A percentile compares a stretch with the other conserved stretches of the same genome.
Evolutionary conservation across 1,140 invertebrate genomes (phyloP).

Genomic region (Eurosta solidaginis): DNA sequence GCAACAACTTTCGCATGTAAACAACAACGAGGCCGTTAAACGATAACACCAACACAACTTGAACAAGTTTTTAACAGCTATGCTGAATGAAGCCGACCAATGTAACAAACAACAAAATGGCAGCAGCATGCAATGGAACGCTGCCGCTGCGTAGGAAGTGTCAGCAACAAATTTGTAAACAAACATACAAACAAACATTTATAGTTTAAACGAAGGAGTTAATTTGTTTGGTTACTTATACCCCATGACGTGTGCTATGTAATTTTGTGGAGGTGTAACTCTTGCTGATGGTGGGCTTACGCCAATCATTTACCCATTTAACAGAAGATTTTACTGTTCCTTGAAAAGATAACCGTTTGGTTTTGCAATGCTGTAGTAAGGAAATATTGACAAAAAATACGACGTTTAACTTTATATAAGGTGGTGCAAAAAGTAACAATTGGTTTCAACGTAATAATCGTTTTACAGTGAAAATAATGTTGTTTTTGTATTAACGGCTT

Average conservation of each 20-base stretch:
- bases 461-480: too few relatives aligned
- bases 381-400: too few relatives aligned
- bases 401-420: too few relatives aligned
- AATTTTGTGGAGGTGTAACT: not conserved
- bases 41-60: not conserved
- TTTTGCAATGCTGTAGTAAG: too few relatives aligned
- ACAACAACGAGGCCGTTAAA: not conserved
- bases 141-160: not conserved
- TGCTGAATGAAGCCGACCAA: not conserved
- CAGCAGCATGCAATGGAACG: not conserved
- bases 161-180: not conserved
- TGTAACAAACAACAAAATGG: not conserved
- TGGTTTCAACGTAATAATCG: too few relatives aligned
- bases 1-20: constrained; percentile 56
- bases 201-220: not conserved
- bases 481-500: too few relatives aligned
- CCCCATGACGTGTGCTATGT: not conserved
- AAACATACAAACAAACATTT: not conserved
- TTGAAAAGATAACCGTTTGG: too few relatives aligned
- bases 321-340: not conserved
- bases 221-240: constrained; percentile 3
- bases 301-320: not conserved
- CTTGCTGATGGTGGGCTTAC: not conserved
- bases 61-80: not conserved
- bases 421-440: too few relatives aligned